Conservation (phyloP, 2,113 vertebrate species). For the Amphilophus citrinellus region DNA sequence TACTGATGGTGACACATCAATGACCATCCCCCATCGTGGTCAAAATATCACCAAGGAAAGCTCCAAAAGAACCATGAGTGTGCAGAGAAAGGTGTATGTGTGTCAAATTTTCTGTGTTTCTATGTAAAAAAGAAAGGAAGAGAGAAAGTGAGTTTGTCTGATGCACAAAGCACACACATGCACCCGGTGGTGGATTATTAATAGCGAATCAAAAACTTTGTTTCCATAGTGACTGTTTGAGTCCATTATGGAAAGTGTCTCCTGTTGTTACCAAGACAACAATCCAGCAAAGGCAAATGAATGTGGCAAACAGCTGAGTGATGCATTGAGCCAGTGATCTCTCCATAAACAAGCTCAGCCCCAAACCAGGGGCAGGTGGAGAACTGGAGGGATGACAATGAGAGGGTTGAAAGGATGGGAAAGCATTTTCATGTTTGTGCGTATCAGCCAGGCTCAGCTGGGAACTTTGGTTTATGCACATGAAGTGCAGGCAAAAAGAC, state of each 20-base stretch:
- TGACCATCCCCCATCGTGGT: not conserved
- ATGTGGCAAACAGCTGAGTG: conserved; percentile 74
- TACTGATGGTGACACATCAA: not conserved
- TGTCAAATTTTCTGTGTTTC: not conserved
- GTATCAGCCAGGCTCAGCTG: not conserved
- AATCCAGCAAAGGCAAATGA: conserved; percentile 77
- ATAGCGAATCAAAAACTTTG: conserved; percentile 87
- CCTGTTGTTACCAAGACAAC: conserved; percentile 86
- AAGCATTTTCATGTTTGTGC: conserved; percentile 18
- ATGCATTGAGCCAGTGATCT: conserved; percentile 70
- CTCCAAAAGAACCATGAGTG: not conserved
- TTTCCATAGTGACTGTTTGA: conserved; percentile 87
- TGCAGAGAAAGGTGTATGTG: not conserved
- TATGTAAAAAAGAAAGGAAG: not conserved
- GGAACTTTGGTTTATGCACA: not conserved
- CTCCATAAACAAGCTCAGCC: conserved; percentile 70
- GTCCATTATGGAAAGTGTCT: conserved; percentile 86
- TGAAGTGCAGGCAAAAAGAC: not conserved
- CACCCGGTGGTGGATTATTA: conserved; percentile 79
- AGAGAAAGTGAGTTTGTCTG: conserved; percentile 43
- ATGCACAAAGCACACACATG: conserved; percentile 68
- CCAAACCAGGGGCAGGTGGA: conserved; percentile 38
- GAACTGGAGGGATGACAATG: conserved; percentile 16
- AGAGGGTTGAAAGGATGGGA: conserved; percentile 6
- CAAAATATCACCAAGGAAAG: conserved; percentile 12